Conservation (phyloP, 2,113 vertebrate genomes). For the Chaetorhynchus papuensis region DNA sequence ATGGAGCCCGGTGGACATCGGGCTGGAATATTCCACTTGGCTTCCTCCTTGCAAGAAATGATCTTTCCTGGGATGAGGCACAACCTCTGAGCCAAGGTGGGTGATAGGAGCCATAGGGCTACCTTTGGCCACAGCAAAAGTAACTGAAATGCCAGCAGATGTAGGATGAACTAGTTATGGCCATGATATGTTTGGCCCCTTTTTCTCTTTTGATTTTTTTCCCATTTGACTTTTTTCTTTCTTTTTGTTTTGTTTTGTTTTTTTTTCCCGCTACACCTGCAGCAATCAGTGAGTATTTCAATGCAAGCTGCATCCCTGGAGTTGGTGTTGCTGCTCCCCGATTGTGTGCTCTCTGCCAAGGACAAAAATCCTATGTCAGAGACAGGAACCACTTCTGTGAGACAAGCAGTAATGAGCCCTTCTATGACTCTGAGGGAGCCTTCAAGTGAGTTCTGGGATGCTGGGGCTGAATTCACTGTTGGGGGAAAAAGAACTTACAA, state of each 20-base stretch:
- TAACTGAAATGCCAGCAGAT: not conserved
- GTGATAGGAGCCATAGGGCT: not conserved
- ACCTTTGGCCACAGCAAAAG: not conserved
- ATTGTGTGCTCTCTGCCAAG: slow-evolving; percentile 82
- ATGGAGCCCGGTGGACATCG: slow-evolving; percentile 81
- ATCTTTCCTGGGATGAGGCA: slow-evolving; percentile 80
- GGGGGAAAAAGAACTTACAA: not conserved
- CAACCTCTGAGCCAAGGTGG: slow-evolving; percentile 82
- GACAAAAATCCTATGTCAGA: slow-evolving; percentile 81
- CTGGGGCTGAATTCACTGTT: not conserved
- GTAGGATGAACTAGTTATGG: not conserved
- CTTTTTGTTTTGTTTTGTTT: not conserved
- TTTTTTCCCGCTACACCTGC: not conserved
- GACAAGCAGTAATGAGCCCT: slow-evolving; percentile 82
- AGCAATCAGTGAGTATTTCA: slow-evolving; percentile 83
- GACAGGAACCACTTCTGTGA: slow-evolving; percentile 87
- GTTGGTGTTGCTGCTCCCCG: slow-evolving; percentile 68
- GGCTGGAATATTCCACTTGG: slow-evolving; percentile 89
- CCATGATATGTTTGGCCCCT: not conserved
- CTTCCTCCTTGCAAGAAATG: slow-evolving; percentile 82
- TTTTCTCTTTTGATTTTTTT: not conserved
- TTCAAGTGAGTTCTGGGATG: slow-evolving; percentile 75
- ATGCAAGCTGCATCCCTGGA: slow-evolving; percentile 85
- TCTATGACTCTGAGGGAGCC: slow-evolving; percentile 85
- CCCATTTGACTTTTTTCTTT: not conserved